Evolutionary conservation across 2,797 vertebrate genomes (phyloP).

Genomic region (Chloroceryle inda): DNA sequence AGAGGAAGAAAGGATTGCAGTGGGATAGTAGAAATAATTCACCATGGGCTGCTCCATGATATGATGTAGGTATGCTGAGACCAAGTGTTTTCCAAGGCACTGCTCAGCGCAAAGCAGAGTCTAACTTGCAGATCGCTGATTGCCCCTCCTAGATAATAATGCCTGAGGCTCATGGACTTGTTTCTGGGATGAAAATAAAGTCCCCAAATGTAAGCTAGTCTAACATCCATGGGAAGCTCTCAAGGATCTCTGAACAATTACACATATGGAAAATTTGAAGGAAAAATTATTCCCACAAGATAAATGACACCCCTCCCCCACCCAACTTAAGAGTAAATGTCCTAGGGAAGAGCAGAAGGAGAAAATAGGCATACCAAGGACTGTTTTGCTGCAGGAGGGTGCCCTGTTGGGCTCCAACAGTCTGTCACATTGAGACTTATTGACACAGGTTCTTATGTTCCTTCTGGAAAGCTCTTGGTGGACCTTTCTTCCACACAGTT

Average conservation of each 20-base stretch:
- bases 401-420: not conserved
- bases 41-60: not conserved
- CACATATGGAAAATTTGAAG: not conserved
- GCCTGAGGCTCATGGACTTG: rapidly evolving
- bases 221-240: not conserved
- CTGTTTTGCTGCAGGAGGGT: not conserved
- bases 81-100: not conserved
- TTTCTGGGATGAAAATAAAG: not conserved
- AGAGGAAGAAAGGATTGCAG: slow-evolving; percentile 7
- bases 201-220: not conserved
- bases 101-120: not conserved
- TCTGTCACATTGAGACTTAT: not conserved
- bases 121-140: not conserved
- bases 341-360: not conserved
- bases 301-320: not conserved
- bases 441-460: not conserved
- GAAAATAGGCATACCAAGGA: not conserved
- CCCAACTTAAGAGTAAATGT: not conserved
- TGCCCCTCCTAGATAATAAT: not conserved
- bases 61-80: not conserved
- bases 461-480: not conserved
- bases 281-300: not conserved
- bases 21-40: not conserved
- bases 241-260: not conserved
- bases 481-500: not conserved